These are phyloP conservation scores for Nymphalis io DNA, from an alignment of 1,140 invertebrate species.

Conservation along the genomic window DNA sequence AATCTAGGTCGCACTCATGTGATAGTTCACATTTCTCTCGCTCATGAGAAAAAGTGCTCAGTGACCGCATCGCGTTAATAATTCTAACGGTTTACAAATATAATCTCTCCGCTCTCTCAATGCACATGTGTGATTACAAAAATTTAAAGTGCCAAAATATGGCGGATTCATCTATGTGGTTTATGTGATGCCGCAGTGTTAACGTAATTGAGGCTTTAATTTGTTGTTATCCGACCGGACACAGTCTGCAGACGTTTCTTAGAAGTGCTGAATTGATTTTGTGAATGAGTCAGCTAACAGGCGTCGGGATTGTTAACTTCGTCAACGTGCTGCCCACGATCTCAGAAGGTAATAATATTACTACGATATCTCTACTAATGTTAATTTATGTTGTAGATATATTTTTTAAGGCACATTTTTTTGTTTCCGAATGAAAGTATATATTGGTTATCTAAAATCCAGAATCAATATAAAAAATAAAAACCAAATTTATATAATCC, in stretches of 20 bases:
- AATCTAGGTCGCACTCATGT: conserved; percentile 67
- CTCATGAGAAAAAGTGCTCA: conserved; percentile 64
- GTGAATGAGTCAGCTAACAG: conserved; percentile 79
- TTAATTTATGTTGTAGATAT: conserved; percentile 22
- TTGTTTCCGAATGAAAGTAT: neutral
- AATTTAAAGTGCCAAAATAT: conserved; percentile 53
- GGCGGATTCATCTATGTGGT: conserved; percentile 64
- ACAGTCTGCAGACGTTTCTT: conserved; percentile 54
- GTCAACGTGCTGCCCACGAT: conserved; percentile 78
- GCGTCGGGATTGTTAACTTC: conserved; percentile 77
- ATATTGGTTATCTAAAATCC: no score
- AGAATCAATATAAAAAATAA: no score
- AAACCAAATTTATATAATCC: no score
- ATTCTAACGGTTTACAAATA: conserved; percentile 49
- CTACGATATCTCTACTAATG: conserved; percentile 19
- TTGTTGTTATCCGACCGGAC: conserved; percentile 47
- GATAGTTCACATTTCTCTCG: conserved; percentile 61
- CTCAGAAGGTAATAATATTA: conserved; percentile 72
- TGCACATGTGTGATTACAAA: conserved; percentile 43
- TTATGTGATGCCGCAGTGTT: conserved; percentile 71
- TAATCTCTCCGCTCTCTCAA: conserved; percentile 40
- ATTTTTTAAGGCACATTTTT: neutral
- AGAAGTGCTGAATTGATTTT: conserved; percentile 64
- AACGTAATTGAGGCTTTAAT: conserved; percentile 50
- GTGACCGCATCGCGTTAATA: conserved; percentile 50